phyloP scores from a whole-genome alignment of 1,140 invertebrate species.

The Aphelenchoides fujianensis region DNA sequence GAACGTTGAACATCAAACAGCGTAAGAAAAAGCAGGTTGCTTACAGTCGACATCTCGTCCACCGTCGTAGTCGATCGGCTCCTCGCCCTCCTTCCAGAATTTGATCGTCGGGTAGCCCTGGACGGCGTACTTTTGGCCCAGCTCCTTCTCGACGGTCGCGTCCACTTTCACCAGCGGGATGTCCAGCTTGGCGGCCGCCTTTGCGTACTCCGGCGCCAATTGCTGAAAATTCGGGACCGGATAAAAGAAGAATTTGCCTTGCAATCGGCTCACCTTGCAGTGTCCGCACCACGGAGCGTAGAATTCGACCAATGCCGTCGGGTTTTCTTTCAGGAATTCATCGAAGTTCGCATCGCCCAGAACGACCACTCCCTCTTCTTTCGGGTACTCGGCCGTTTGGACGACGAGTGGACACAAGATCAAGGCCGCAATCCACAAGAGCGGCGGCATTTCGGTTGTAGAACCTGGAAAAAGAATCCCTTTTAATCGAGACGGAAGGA shows the following conservation, averaged over 20 bases:
- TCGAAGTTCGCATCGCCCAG: conserved; percentile 50
- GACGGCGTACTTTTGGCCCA: conserved; percentile 57
- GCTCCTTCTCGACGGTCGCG: conserved; percentile 55
- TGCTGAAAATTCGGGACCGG: no score
- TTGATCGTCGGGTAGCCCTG: conserved; percentile 70
- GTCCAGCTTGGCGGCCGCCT: conserved; percentile 81
- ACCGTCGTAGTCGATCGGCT: conserved; percentile 58
- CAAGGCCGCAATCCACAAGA: background rate
- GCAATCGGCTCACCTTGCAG: background rate
- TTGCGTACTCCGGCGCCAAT: conserved; percentile 90
- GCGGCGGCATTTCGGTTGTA: background rate
- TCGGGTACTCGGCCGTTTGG: conserved; percentile 15
- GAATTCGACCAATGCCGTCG: conserved; percentile 46
- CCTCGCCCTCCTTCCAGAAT: conserved; percentile 58
- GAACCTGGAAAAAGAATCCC: background rate
- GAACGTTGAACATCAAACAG: conserved; percentile 25
- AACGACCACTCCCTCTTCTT: conserved; percentile 44
- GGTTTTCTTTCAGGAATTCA: conserved; percentile 40
- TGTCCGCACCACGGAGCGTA: conserved; percentile 51
- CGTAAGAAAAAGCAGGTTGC: conserved; percentile 31
- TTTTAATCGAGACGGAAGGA: background rate
- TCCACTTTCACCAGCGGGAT: conserved; percentile 72
- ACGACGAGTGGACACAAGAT: background rate
- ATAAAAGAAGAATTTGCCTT: conserved; percentile 14
- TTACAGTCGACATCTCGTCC: conserved; percentile 54